These are phyloP conservation scores for Pipistrellus kuhlii DNA, from an alignment of 2,797 vertebrate genomes.

Conservation along the genomic window DNA sequence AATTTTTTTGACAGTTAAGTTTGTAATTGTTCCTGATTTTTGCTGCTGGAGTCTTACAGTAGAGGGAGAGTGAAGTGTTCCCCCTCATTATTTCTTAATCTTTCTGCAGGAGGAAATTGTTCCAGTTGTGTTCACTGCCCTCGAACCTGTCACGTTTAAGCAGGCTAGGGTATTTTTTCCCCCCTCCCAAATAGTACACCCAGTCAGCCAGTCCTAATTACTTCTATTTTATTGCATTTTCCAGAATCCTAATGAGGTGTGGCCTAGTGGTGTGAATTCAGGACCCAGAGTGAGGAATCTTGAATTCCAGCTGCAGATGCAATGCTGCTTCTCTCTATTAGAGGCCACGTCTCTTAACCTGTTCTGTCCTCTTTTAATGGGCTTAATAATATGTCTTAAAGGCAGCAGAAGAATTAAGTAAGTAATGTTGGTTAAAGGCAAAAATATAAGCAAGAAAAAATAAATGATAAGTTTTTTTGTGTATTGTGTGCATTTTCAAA, in stretches of 20 bases:
- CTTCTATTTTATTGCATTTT: conserved; percentile 70
- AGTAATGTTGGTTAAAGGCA: conserved; percentile 52
- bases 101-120: conserved; percentile 66
- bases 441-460: background rate
- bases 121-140: conserved; percentile 57
- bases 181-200: conserved; percentile 23
- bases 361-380: background rate
- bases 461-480: conserved; percentile 33
- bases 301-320: conserved; percentile 47
- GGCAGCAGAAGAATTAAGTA: conserved; percentile 59
- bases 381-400: conserved; percentile 63
- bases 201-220: conserved; percentile 69
- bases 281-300: conserved; percentile 43
- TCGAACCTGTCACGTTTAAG: conserved; percentile 68
- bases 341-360: conserved; percentile 50
- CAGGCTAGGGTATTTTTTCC: conserved; percentile 61
- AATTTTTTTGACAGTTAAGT: conserved; percentile 21
- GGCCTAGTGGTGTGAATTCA: conserved; percentile 32
- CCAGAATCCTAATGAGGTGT: conserved; percentile 74
- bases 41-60: conserved; percentile 57
- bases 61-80: conserved; percentile 23
- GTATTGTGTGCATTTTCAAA: conserved; percentile 54
- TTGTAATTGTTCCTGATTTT: conserved; percentile 59
- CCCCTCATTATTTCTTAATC: conserved; percentile 74
- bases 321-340: conserved; percentile 15